Conservation (phyloP, 30 jellyfish, hydroid and myxozoan genomes). For the Catostylus mosaicus region DNA sequence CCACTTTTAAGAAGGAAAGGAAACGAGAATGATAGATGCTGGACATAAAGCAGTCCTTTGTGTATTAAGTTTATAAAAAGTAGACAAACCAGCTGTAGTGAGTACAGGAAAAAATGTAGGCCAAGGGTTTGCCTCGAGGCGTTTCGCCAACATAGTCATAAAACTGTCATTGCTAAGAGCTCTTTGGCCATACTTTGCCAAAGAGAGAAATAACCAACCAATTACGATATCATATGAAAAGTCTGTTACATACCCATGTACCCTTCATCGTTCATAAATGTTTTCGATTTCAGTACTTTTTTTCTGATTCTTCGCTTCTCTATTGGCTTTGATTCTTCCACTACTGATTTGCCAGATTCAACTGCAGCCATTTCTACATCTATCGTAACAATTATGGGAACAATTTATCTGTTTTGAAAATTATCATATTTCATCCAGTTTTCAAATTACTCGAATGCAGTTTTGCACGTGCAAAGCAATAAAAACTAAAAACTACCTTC, state of each 20-base stretch:
- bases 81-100: neutral
- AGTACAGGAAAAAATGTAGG: neutral
- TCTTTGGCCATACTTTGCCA: neutral
- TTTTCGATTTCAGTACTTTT: conserved; percentile 73
- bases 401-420: neutral
- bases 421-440: neutral
- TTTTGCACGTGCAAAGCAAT: neutral
- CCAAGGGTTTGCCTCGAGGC: neutral
- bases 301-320: conserved; percentile 58
- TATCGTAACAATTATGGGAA: neutral
- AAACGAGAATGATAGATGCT: too few relatives aligned
- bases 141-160: neutral
- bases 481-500: neutral
- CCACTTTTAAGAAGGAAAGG: too few relatives aligned
- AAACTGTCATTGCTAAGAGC: neutral
- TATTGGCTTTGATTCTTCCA: conserved; percentile 30
- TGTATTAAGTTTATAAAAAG: neutral
- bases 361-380: conserved; percentile 1
- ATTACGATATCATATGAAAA: neutral
- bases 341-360: neutral
- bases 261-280: conserved; percentile 84
- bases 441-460: neutral
- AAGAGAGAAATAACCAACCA: neutral
- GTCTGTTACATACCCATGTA: conserved; percentile 73
- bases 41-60: too few relatives aligned